A percentile compares a stretch with the other conserved stretches of the same genome.
Conservation (phyloP, 2,113 vertebrate species). For the Hippolais icterina region DNA sequence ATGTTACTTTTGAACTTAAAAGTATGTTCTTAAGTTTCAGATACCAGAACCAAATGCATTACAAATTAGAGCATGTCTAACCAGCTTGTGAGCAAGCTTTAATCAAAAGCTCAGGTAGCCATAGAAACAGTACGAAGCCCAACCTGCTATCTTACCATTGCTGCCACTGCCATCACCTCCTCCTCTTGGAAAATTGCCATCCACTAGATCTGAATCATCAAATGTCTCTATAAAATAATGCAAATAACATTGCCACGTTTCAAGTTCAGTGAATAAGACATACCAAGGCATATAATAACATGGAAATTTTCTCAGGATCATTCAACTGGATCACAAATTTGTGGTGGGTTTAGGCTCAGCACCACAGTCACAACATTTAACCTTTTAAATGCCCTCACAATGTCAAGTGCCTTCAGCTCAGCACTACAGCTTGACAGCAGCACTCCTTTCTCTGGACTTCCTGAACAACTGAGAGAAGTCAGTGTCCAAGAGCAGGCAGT, state of each 20-base stretch:
- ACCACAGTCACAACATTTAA: neutral
- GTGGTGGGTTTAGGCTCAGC: neutral
- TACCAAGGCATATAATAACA: neutral
- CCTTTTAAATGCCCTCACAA: neutral
- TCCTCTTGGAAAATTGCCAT: neutral
- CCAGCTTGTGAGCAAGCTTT: neutral
- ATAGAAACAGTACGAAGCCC: neutral
- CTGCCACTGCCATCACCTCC: neutral
- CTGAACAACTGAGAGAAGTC: neutral
- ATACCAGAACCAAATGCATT: neutral
- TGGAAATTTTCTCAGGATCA: neutral
- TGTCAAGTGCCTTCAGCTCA: neutral
- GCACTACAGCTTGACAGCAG: neutral
- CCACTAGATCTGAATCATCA: constrained; percentile 2
- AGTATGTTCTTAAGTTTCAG: neutral
- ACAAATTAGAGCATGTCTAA: neutral
- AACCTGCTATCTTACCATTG: constrained; percentile 10
- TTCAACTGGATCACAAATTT: neutral
- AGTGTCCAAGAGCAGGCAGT: neutral
- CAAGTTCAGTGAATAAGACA: neutral
- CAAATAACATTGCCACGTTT: neutral
- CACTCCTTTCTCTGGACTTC: neutral
- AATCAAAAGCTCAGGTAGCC: neutral
- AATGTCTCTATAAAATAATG: neutral
- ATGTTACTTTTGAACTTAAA: neutral